phyloP scores from a whole-genome alignment of 2,113 vertebrate species.

The Sturnira hondurensis region DNA sequence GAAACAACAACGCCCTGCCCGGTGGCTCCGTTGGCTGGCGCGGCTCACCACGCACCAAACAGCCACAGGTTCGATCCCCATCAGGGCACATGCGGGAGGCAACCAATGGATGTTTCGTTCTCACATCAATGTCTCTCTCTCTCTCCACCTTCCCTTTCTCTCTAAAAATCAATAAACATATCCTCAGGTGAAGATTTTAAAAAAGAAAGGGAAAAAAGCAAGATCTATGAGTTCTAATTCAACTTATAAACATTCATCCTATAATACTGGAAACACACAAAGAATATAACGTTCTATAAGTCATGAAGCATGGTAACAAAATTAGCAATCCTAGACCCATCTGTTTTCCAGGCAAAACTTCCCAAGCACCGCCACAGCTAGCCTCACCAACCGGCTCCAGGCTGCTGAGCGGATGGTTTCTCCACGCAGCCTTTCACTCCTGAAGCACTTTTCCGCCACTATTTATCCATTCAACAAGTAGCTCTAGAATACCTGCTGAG shows the following conservation, averaged over 20 bases:
- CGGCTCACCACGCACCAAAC: no score
- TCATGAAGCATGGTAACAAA: background rate
- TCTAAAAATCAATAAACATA: no score
- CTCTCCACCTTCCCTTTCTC: no score
- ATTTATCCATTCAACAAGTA: background rate
- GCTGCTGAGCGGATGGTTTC: fast-evolving
- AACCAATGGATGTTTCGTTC: no score
- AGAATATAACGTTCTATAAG: background rate
- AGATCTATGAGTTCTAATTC: background rate
- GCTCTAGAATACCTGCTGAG: background rate
- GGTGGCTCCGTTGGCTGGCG: background rate
- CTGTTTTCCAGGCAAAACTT: background rate
- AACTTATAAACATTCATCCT: background rate
- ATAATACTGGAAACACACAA: background rate
- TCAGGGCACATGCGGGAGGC: no score
- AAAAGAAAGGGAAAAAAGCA: background rate
- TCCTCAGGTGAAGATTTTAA: no score
- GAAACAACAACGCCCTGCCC: background rate
- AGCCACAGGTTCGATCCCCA: no score
- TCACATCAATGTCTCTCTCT: no score
- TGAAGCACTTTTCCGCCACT: background rate
- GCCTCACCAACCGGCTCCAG: background rate
- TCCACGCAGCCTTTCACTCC: background rate
- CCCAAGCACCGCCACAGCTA: no score
- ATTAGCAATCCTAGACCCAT: background rate